Evolutionary conservation across 2,797 vertebrate genomes (phyloP).

Genomic region (Catamblyrhynchus diadema): DNA sequence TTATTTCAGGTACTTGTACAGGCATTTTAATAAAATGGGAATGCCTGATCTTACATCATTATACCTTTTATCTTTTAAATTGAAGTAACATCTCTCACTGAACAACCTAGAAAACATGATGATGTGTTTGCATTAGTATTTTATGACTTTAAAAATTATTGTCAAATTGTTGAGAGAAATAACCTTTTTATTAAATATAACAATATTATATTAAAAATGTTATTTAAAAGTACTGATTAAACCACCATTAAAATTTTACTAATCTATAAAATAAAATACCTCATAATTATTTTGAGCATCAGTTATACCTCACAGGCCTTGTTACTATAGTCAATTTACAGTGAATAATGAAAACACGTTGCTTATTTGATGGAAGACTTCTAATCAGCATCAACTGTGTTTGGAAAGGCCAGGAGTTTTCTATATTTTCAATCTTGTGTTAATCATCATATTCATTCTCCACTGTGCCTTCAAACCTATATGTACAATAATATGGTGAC

Average conservation of each 20-base stretch:
- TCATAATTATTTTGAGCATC: background rate
- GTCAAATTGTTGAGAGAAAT: background rate
- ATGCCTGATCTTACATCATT: background rate
- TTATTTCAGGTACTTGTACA: background rate
- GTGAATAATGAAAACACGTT: background rate
- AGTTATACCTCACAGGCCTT: background rate
- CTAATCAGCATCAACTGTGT: background rate
- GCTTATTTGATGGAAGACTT: background rate
- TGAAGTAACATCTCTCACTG: background rate
- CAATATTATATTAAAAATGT: background rate
- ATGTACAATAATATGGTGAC: background rate
- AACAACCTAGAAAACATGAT: background rate
- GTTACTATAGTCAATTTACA: background rate
- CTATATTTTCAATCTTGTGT: background rate
- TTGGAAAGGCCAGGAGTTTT: background rate
- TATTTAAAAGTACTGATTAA: background rate
- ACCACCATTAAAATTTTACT: background rate
- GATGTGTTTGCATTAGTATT: background rate
- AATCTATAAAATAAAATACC: background rate
- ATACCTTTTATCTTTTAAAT: slow-evolving; percentile 7
- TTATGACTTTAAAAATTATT: background rate
- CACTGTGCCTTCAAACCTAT: background rate
- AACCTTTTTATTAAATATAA: background rate
- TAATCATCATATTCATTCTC: background rate
- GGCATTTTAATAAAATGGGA: background rate